These are phyloP conservation scores for Scolopax mira DNA, from an alignment of 2,113 vertebrate species.

Conservation along the genomic window DNA sequence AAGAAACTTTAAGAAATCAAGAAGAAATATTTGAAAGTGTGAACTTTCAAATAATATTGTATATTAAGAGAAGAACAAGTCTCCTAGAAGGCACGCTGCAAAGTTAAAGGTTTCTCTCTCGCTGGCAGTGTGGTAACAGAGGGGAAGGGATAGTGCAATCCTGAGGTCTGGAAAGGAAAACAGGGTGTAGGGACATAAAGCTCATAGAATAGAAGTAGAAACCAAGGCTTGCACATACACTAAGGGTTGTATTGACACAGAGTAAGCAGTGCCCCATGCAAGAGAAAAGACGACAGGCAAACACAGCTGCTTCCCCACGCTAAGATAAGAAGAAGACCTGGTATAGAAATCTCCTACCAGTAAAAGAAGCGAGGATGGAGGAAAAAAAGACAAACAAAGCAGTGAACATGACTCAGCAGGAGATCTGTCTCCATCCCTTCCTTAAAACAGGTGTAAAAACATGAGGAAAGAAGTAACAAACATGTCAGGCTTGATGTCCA, in stretches of 20 bases:
- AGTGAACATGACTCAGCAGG: background rate
- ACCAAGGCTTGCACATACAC: background rate
- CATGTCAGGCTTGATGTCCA: background rate
- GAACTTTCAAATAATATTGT: background rate
- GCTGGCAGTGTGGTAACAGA: background rate
- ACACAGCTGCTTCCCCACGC: conserved; percentile 39
- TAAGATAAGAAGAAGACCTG: conserved; percentile 41
- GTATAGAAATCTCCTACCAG: background rate
- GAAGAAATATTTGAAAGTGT: background rate
- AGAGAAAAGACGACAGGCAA: conserved; percentile 40
- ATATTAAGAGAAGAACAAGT: background rate
- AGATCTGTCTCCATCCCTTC: background rate
- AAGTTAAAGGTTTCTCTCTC: background rate
- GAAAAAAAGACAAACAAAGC: background rate
- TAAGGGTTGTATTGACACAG: conserved; percentile 23
- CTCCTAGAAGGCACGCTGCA: background rate
- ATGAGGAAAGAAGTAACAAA: background rate
- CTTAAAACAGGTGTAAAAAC: background rate
- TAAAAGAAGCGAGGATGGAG: background rate
- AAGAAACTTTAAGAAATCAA: background rate
- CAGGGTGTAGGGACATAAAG: background rate
- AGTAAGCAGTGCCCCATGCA: conserved; percentile 9
- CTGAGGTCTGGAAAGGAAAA: conserved; percentile 2
- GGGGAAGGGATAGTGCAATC: background rate
- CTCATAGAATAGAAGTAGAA: conserved; percentile 2